A percentile compares a stretch with the other conserved stretches of the same genome.
Conservation (phyloP, 1,140 invertebrate species). For the Trialeurodes vaporariorum region DNA sequence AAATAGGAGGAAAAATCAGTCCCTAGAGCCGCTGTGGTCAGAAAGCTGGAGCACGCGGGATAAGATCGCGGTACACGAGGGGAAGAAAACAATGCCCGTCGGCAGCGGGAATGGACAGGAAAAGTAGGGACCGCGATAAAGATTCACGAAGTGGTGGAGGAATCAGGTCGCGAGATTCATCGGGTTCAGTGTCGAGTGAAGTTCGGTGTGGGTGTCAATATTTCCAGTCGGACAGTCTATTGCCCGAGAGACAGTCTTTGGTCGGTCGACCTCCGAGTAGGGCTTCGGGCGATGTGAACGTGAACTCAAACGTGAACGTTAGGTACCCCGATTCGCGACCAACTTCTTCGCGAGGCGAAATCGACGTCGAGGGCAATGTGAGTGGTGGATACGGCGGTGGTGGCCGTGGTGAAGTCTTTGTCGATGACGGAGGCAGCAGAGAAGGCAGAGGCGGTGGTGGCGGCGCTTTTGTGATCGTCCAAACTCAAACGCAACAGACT, state of each 20-base stretch:
- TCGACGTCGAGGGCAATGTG: conserved; percentile 2
- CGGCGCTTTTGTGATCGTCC: too few relatives aligned
- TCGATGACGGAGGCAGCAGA: too few relatives aligned
- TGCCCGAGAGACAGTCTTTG: conserved; percentile 56
- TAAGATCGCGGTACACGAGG: not conserved
- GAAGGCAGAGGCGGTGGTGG: conserved; percentile 2
- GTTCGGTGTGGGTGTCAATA: conserved; percentile 74
- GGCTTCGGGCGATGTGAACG: conserved; percentile 2
- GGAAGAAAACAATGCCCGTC: not conserved
- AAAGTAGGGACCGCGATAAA: not conserved
- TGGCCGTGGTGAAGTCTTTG: not conserved
- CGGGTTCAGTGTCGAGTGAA: conserved; percentile 35
- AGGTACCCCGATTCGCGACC: too few relatives aligned
- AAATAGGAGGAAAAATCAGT: too few relatives aligned
- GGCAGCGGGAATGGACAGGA: not conserved
- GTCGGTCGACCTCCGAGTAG: conserved; percentile 29
- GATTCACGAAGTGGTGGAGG: conserved; percentile 9
- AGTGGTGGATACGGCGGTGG: not conserved
- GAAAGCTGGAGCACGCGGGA: too few relatives aligned
- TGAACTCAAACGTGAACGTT: too few relatives aligned
- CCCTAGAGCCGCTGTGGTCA: too few relatives aligned
- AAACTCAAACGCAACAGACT: too few relatives aligned
- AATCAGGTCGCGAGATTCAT: conserved; percentile 22
- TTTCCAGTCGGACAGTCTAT: conserved; percentile 60
- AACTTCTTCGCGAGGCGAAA: too few relatives aligned